Evolutionary conservation across 2,888 invertebrate genomes (phyloP).

Genomic region (Rotaria magnacalcarata): DNA sequence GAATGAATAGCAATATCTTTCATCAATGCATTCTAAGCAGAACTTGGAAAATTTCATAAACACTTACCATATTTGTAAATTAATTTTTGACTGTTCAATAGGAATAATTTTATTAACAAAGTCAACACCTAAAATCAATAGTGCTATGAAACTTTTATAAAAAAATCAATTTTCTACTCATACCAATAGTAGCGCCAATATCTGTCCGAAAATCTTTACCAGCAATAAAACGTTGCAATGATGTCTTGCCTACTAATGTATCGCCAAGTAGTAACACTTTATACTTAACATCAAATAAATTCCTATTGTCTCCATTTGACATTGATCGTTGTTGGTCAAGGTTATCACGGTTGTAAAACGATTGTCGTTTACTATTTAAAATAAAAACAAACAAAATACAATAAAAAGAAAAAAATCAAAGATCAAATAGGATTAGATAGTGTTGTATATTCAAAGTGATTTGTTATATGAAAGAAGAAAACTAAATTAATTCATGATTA

Average conservation of each 20-base stretch:
- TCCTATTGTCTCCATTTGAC: neutral
- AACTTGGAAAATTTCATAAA: no score
- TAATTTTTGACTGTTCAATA: conserved; percentile 17
- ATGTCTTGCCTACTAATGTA: conserved; percentile 25
- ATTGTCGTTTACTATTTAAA: neutral
- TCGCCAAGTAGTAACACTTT: conserved; percentile 17
- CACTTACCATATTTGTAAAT: conserved; percentile 29
- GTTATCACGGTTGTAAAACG: neutral
- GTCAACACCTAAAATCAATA: neutral
- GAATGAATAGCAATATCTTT: neutral
- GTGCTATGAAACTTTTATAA: neutral
- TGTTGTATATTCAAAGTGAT: neutral
- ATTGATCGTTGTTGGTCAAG: neutral
- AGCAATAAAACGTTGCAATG: conserved; percentile 27
- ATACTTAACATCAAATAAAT: conserved; percentile 28
- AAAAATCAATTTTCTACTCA: neutral
- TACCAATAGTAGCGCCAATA: conserved; percentile 9
- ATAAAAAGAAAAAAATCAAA: neutral
- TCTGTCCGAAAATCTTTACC: conserved; percentile 31
- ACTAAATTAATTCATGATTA: neutral
- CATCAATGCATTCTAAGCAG: no score
- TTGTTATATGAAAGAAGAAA: neutral
- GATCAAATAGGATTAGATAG: neutral
- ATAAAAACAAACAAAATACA: neutral
- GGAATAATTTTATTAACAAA: conserved; percentile 28